phyloP scores from a whole-genome alignment of 2,113 vertebrate species.

The Lanius collurio region DNA sequence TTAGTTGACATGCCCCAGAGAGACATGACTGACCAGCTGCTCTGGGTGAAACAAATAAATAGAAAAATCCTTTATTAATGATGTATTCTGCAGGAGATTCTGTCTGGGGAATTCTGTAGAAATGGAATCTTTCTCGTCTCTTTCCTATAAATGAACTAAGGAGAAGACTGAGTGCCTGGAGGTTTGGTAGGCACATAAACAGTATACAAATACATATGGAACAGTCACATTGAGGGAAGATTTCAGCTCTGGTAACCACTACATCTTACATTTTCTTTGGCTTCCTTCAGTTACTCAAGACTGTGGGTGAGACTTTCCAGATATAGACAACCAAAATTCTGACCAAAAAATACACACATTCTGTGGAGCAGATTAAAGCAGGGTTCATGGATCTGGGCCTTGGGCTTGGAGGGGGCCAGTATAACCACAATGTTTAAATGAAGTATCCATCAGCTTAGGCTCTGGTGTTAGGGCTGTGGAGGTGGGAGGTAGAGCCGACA shows the following conservation, averaged over 20 bases:
- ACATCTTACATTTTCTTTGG: constrained; percentile 43
- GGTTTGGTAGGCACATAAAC: not conserved
- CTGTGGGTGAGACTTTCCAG: constrained; percentile 55
- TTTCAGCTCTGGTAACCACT: constrained; percentile 17
- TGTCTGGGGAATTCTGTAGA: not conserved
- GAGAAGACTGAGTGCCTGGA: not conserved
- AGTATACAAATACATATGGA: not conserved
- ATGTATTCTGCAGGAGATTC: not conserved
- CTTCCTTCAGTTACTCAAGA: constrained; percentile 13
- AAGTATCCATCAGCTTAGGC: not conserved
- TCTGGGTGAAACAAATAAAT: constrained; percentile 50
- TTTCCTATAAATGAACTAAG: not conserved
- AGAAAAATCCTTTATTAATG: constrained; percentile 45
- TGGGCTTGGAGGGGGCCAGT: not conserved
- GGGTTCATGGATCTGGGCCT: constrained; percentile 1
- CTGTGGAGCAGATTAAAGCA: constrained; percentile 16
- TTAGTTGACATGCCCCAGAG: constrained; percentile 37
- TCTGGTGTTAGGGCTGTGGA: not conserved
- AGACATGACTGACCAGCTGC: constrained; percentile 32
- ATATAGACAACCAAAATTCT: constrained; percentile 38
- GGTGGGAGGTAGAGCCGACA: constrained; percentile 29
- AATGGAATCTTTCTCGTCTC: not conserved
- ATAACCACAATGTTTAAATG: constrained; percentile 31
- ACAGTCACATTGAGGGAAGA: not conserved
- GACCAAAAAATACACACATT: constrained; percentile 34